Evolutionary conservation across 2,797 vertebrate genomes (phyloP).

Genomic region (Melanotaenia maccullochi): DNA sequence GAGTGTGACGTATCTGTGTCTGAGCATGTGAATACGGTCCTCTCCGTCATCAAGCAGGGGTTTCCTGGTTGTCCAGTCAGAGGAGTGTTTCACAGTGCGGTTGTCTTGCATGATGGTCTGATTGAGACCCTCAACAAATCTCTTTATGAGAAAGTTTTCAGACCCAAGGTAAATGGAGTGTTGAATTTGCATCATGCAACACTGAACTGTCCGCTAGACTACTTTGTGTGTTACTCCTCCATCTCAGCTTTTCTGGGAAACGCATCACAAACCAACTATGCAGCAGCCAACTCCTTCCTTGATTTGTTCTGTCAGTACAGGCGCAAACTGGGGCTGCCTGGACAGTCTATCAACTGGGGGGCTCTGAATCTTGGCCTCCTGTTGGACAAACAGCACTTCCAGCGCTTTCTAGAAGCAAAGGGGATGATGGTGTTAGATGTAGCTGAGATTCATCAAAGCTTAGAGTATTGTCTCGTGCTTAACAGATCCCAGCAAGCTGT

Average conservation of each 20-base stretch:
- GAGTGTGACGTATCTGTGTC: slow-evolving; percentile 81
- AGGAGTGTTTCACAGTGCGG: slow-evolving; percentile 91
- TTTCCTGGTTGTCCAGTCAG: slow-evolving; percentile 81
- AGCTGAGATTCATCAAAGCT: slow-evolving; percentile 82
- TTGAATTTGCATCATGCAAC: slow-evolving; percentile 89
- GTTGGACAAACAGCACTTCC: slow-evolving; percentile 81
- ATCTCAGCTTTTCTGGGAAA: slow-evolving; percentile 88
- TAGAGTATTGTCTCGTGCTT: slow-evolving; percentile 82
- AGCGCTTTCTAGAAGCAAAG: slow-evolving; percentile 82
- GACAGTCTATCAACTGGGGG: slow-evolving; percentile 91
- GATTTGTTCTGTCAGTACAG: slow-evolving; percentile 88
- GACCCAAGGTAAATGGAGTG: slow-evolving; percentile 87
- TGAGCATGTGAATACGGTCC: slow-evolving; percentile 73
- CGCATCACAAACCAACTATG: slow-evolving; percentile 87
- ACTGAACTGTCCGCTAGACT: slow-evolving; percentile 83
- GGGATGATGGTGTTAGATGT: slow-evolving; percentile 84
- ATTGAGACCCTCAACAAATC: slow-evolving; percentile 82
- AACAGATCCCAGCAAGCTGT: slow-evolving; percentile 86
- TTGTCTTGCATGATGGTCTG: slow-evolving; percentile 83
- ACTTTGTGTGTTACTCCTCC: slow-evolving; percentile 91
- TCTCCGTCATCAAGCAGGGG: slow-evolving; percentile 71
- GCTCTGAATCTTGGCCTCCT: slow-evolving; percentile 88
- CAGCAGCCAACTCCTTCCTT: slow-evolving; percentile 90
- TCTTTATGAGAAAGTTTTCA: slow-evolving; percentile 85
- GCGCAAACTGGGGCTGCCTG: slow-evolving; percentile 85